Conservation (phyloP, 1,140 invertebrate species). For the Ostrea edulis region DNA sequence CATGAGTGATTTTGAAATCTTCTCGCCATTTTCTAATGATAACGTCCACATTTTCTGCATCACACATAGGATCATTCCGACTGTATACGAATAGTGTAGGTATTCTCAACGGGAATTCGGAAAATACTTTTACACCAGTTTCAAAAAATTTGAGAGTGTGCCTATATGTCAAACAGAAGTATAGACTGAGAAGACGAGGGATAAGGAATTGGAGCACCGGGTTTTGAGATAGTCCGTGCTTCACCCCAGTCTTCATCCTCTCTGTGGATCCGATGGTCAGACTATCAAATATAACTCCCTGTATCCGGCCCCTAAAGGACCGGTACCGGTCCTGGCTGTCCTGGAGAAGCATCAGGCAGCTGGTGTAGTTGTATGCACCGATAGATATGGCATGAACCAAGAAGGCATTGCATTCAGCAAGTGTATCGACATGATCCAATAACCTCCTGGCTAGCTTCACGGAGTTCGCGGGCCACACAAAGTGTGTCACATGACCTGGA, state of each 20-base stretch:
- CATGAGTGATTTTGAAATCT: background rate
- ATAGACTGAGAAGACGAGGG: slow-evolving; percentile 39
- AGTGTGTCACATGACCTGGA: slow-evolving; percentile 47
- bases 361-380: slow-evolving; percentile 62
- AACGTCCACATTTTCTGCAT: background rate
- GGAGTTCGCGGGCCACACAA: slow-evolving; percentile 57
- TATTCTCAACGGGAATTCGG: slow-evolving; percentile 38
- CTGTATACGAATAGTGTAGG: slow-evolving; percentile 55
- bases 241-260: slow-evolving; percentile 56
- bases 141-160: slow-evolving; percentile 56
- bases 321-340: slow-evolving; percentile 19
- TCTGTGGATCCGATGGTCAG: slow-evolving; percentile 56
- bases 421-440: slow-evolving; percentile 34
- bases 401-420: slow-evolving; percentile 21
- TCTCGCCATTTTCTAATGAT: slow-evolving; percentile 43
- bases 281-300: slow-evolving; percentile 57
- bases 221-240: slow-evolving; percentile 41
- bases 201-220: slow-evolving; percentile 26
- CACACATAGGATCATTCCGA: slow-evolving; percentile 59
- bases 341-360: slow-evolving; percentile 48
- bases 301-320: slow-evolving; percentile 37
- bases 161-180: slow-evolving; percentile 50
- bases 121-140: slow-evolving; percentile 47
- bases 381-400: slow-evolving; percentile 59
- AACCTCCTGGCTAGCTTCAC: slow-evolving; percentile 41